Evolutionary conservation across 2,797 vertebrate genomes (phyloP), one percentile per base, ranked within the genome.

Genomic region (Gobionotothen gibberifrons): DNA sequence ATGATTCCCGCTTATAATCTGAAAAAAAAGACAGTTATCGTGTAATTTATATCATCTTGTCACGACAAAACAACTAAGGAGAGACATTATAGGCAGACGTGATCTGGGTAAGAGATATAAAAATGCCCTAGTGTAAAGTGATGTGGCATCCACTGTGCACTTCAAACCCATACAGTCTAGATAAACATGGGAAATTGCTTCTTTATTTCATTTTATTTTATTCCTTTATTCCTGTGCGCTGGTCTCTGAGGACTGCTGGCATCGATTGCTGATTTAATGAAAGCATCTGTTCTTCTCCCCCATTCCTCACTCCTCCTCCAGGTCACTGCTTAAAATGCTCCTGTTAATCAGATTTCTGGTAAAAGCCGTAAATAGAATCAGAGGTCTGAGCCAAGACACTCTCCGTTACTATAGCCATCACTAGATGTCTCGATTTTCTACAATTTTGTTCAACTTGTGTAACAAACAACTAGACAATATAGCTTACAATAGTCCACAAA

Each of bases 241-340:
- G 81, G 86, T 89, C 90, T 93, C 90, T 63, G 79, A 90, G 87
- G 91, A 90, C 72, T 63, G 60, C 84, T 90, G 91, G 90, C 91
- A 95, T 93, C 87, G 92, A 95, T 92, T 91, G 90, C 89, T 93
- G 91, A 93, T 93, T 94, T 94, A 94, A 94, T 93, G 92, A 94
- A 95, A 93, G 92, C 77, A 77, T 88, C 86, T 91, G 83, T 87
- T 91, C 89, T 79, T 90, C 79, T 82, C 61, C 84, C 78, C 86
- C 85, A 83, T 93, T 91, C 87, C 79, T 92, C 86, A 86, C 87
- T 89, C 87, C 85, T 86, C 86, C 86, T 89, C 79, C 87, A 78
- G 89, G 90, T 93, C 91, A 93, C 90, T 88, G 85, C 90, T 91
- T 92, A 92, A 94, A 94, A 93, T 87, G 87, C 87, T 87, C 93